A percentile compares a stretch with the other conserved stretches of the same genome.
Evolutionary conservation across 2,797 vertebrate species (phyloP).

Genomic region (Mormyrus proboscirostris): DNA sequence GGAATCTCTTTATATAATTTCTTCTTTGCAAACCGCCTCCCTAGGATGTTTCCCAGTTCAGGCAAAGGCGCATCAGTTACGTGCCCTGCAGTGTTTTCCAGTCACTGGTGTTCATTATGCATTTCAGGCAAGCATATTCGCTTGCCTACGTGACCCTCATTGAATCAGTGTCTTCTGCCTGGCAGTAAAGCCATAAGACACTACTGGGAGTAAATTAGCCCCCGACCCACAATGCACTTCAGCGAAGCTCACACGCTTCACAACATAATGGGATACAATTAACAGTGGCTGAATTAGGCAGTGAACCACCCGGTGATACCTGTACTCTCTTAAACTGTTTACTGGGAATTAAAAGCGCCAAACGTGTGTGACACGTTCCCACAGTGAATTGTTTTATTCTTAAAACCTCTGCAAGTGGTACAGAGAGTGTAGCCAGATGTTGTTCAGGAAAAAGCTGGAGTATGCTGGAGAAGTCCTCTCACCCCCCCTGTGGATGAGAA

Average conservation of each 20-base stretch:
- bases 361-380: background rate
- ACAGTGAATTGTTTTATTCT: background rate
- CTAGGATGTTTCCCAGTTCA: background rate
- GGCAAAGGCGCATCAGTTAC: background rate
- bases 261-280: background rate
- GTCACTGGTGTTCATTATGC: background rate
- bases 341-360: background rate
- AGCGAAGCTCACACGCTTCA: background rate
- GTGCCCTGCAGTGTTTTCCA: background rate
- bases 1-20: background rate
- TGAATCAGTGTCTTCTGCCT: background rate
- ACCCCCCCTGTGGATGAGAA: background rate
- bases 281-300: background rate
- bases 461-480: background rate
- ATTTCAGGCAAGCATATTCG: background rate
- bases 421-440: background rate
- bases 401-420: background rate
- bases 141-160: background rate
- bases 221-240: conserved; percentile 8
- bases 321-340: background rate
- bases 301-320: background rate
- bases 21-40: background rate
- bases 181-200: background rate
- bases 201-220: background rate
- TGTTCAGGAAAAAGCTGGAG: background rate